Evolutionary conservation across 2,113 vertebrate species (phyloP), one percentile per base, ranked within the genome.

Genomic region (Crotophaga sulcirostris): DNA sequence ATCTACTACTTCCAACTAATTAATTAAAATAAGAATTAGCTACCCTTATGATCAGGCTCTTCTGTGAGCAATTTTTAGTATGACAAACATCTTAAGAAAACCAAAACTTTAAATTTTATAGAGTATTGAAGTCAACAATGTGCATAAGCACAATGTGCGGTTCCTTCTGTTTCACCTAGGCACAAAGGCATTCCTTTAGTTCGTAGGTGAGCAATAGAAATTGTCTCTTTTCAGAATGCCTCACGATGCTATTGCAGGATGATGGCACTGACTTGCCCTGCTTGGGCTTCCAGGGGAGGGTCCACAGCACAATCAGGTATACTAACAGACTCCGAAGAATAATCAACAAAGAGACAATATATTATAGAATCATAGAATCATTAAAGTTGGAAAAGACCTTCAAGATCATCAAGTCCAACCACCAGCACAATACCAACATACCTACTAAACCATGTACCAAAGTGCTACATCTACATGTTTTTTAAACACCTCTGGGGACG

Each of bases 21-120:
- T 90, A 86, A 89, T 34, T 83, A 74, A 74, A 94, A 70, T 76
- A 82, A 9, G 4, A 88, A 83, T 83, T 88, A 89, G 38, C 59
- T 80, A 70, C 24, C 79, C 51, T 91, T 88, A 58, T 33, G 40
- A 86, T 59, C 70, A 70, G 34, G 13, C 21, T 83, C 42, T 70
- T 74, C 38, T 29, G 6, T 24, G 20, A 1, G 2, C 28, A 79
- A 40, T 44, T 84, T 90, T 87, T 80, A 44, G 21, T 40, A n/a
- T 10, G 38, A 83, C 36, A 70, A 82, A 63, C 3, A 20, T 26
- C 40, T 42, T 49, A 88, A 31, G 24, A 77, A 93, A 93, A 74
- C 0, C 11, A 24, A 67, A 95, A 60, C 14, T 51, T 83, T 47
- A 17, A 83, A 51, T 54, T 17, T 82, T 44, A 45, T 0, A 52